Conservation (phyloP, 2,113 vertebrate genomes). For the Pyrgilauda ruficollis region DNA sequence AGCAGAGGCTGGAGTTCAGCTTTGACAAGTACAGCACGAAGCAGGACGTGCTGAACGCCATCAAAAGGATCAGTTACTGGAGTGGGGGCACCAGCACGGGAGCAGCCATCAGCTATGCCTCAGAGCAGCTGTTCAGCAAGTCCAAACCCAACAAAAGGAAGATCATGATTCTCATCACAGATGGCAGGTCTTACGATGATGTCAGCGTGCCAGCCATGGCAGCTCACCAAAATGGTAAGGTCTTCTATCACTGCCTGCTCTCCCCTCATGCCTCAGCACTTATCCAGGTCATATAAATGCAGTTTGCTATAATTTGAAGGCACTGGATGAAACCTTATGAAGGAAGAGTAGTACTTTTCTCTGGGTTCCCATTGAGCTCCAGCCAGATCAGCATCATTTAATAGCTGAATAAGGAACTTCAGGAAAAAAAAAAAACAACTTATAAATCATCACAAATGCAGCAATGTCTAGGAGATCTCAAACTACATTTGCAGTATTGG, state of each 20-base stretch:
- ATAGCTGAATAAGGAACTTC: not conserved
- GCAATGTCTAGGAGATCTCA: not conserved
- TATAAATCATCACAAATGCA: not conserved
- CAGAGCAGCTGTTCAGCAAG: conserved; percentile 92
- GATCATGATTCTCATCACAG: conserved; percentile 96
- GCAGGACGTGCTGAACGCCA: conserved; percentile 85
- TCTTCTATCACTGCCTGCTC: not conserved
- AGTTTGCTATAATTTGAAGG: not conserved
- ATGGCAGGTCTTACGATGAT: conserved; percentile 93
- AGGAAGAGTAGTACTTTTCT: not conserved
- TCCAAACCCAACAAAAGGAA: conserved; percentile 97
- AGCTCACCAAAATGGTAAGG: conserved; percentile 86
- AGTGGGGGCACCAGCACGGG: conserved; percentile 96
- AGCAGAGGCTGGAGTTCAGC: conserved; percentile 94
- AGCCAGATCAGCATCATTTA: not conserved
- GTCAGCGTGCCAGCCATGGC: conserved; percentile 83
- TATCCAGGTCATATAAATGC: not conserved
- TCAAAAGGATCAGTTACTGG: conserved; percentile 94
- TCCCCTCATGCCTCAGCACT: not conserved
- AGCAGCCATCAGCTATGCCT: conserved; percentile 89
- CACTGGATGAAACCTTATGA: not conserved
- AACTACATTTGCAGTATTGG: not conserved
- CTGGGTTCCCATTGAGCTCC: not conserved
- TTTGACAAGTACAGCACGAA: conserved; percentile 88
- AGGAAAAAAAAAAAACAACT: not conserved